Percentiles rank a stretch among this genome's conserved stretches.
Evolutionary conservation across 2,797 vertebrate species (phyloP).

Genomic region (Gobio occitaniae): DNA sequence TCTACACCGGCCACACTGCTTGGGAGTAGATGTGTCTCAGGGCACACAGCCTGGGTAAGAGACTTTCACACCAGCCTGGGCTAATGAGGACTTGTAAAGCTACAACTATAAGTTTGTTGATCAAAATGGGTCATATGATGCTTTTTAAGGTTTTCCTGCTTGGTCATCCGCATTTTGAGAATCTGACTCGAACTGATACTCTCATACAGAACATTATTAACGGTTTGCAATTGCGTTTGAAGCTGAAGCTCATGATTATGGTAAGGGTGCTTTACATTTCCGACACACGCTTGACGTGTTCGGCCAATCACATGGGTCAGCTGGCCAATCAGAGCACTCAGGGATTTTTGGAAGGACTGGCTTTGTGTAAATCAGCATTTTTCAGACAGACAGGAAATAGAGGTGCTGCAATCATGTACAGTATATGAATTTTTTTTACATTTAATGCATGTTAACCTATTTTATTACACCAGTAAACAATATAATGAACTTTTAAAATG

Average conservation of each 20-base stretch:
- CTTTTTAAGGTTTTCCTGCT: background rate
- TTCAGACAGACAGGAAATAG: background rate
- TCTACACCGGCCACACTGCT: slow-evolving; percentile 82
- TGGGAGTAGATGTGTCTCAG: slow-evolving; percentile 81
- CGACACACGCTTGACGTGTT: background rate
- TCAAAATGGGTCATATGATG: background rate
- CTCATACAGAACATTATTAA: background rate
- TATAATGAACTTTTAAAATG: background rate
- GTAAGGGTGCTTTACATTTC: background rate
- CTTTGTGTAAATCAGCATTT: background rate
- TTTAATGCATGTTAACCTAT: background rate
- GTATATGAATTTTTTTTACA: background rate
- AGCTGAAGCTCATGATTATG: background rate
- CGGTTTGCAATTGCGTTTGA: background rate
- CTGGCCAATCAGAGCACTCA: background rate
- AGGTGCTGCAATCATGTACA: background rate
- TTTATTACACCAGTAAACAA: background rate
- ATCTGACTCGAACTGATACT: background rate
- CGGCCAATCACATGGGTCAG: background rate
- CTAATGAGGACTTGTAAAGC: background rate
- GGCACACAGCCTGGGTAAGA: slow-evolving; percentile 72
- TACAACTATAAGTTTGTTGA: background rate
- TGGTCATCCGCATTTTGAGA: background rate
- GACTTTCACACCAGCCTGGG: background rate
- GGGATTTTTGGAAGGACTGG: background rate